phyloP scores from a whole-genome alignment of 2,888 invertebrate species.

The Eristalis intricaria region DNA sequence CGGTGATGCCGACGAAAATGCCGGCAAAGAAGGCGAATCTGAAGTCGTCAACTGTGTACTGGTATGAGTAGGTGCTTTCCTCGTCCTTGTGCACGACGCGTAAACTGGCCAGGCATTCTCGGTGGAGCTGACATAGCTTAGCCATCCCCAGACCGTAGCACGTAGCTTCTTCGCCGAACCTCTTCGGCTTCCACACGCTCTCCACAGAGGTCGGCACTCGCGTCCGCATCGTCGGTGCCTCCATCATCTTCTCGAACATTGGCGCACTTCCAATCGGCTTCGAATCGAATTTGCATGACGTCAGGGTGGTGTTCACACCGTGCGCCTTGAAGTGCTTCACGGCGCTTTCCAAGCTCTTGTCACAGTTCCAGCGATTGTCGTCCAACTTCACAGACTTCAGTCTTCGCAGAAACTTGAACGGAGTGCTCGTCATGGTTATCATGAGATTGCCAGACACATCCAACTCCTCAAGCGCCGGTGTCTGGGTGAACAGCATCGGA shows the following conservation, averaged over 20 bases:
- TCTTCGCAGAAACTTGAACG: constrained; percentile 82
- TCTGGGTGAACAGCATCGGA: constrained; percentile 82
- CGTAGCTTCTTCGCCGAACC: neutral
- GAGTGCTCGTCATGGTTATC: constrained; percentile 82
- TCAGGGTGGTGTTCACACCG: constrained; percentile 74
- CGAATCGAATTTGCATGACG: constrained; percentile 74
- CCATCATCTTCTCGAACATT: constrained; percentile 76
- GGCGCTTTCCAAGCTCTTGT: constrained; percentile 77
- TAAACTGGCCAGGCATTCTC: constrained; percentile 75
- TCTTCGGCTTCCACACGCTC: constrained; percentile 53
- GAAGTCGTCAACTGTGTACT: constrained; percentile 76
- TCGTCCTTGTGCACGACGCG: constrained; percentile 73
- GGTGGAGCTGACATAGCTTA: constrained; percentile 76
- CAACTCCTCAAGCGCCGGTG: constrained; percentile 83
- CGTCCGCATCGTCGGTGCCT: constrained; percentile 15
- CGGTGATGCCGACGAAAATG: constrained; percentile 76
- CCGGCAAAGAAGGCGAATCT: constrained; percentile 77
- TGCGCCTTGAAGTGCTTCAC: constrained; percentile 74
- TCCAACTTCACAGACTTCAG: constrained; percentile 83
- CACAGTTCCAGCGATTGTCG: constrained; percentile 84
- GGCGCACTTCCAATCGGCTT: neutral
- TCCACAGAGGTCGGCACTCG: constrained; percentile 9
- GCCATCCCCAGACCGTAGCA: neutral
- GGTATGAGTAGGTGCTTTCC: constrained; percentile 43
- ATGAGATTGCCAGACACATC: constrained; percentile 85